Base-by-base conservation (phyloP, 1,140 invertebrate genomes). In the Elymnias hypermnestra region DNA sequence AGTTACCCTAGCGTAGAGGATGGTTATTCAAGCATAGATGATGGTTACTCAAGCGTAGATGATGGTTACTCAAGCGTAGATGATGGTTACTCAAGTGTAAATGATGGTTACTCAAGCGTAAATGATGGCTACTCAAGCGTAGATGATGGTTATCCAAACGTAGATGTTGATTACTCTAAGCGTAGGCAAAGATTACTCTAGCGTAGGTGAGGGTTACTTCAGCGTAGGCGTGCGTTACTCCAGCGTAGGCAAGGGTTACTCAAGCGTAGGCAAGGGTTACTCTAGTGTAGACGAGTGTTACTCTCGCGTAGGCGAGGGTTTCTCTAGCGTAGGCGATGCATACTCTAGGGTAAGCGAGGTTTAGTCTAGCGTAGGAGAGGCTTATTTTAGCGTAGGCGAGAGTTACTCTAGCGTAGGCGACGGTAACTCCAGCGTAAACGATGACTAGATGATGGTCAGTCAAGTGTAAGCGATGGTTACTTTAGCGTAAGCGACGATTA, bases 361-460 rank as follows among this genome's bases (percentile, higher is more conserved):
- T n/a, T n/a, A n/a, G n/a, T n/a, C n/a, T n/a, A n/a, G n/a, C n/a
- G n/a, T n/a, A n/a, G n/a, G n/a, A n/a, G n/a, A n/a, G n/a, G n/a
- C n/a, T n/a, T n/a, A n/a, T n/a, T n/a, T n/a, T 18, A 17, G n/a
- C n/a, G 29, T 41, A 29, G 26, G 8, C 17, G 17, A 42, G 29
- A 12, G 18, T 22, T 29, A 42, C 26, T 8, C 5, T 31, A 10
- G 12, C 40, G 22, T 13, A 13, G 26, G 10, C 22, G 28, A 13
- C 8, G 10, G 10, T 38, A 12, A 13, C 1, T 2, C 4, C 10
- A 12, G 9, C 10, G 13, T 12, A 0, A 12, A 12, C 7, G 26
- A 8, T 29, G 25, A 12, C 13, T 28, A 10, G 6, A 1, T 22
- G 19, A 18, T 13, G 19, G 7, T 38, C 13, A 8, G 9, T 4